phyloP scores from a whole-genome alignment of 92 coral and sea anemone genomes.

The Muricea muricata region DNA sequence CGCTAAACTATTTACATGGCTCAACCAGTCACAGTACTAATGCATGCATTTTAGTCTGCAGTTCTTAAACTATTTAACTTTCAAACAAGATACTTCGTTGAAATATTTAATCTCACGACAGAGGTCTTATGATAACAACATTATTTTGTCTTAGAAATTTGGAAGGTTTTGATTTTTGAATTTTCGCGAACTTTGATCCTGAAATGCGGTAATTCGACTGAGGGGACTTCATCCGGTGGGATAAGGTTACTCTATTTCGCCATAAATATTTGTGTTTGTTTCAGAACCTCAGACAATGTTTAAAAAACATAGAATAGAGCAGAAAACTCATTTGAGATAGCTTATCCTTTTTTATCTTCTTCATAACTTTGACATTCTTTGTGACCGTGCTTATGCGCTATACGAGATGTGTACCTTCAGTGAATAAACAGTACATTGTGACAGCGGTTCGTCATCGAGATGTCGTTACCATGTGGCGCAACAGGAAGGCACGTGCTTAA shows the following conservation, averaged over 20 bases:
- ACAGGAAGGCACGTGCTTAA: constrained; percentile 15
- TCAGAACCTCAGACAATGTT: background rate
- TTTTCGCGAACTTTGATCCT: background rate
- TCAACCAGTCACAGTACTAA: background rate
- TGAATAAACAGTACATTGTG: background rate
- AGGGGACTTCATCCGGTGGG: background rate
- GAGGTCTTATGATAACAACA: no score
- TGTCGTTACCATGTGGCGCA: constrained; percentile 21
- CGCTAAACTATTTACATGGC: background rate
- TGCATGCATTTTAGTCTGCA: background rate
- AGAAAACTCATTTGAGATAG: background rate
- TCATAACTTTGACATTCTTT: no score
- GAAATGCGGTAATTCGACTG: background rate
- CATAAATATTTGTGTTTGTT: background rate
- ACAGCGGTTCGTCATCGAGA: background rate
- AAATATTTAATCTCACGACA: background rate
- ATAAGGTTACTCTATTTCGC: background rate
- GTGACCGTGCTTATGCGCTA: background rate
- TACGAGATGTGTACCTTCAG: background rate
- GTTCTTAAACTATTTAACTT: background rate
- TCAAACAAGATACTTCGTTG: background rate
- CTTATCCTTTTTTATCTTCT: no score
- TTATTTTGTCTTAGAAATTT: no score
- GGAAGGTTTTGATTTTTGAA: background rate
- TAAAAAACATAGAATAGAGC: background rate